These are phyloP conservation scores for Mesoligia furuncula DNA, from an alignment of 2,888 invertebrate species.

Conservation along the genomic window DNA sequence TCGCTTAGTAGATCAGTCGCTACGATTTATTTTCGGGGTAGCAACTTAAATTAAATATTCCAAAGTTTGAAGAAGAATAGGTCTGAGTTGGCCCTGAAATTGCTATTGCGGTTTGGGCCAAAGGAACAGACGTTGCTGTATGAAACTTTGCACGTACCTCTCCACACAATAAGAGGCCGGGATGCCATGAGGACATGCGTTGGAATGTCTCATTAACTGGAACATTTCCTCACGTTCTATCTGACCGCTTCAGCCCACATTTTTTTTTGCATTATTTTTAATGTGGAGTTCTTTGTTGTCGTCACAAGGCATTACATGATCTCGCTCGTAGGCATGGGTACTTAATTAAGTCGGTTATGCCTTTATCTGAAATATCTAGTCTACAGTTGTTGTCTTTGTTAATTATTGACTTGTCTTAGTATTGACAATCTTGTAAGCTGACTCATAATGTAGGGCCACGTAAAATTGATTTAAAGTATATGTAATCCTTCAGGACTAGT, in stretches of 20 bases:
- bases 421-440: constrained; percentile 4
- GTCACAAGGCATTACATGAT: constrained; percentile 32
- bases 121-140: background rate
- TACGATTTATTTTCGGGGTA: no score
- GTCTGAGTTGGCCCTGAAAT: background rate
- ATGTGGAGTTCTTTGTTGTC: constrained; percentile 3
- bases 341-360: constrained; percentile 32
- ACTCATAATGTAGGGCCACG: background rate
- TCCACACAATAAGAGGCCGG: constrained; percentile 15
- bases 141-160: background rate
- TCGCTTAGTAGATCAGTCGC: no score
- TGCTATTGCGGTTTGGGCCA: background rate
- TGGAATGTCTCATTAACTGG: constrained; percentile 58
- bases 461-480: background rate
- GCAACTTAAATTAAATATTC: background rate
- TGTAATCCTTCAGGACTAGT: background rate
- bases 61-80: background rate
- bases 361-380: constrained; percentile 23
- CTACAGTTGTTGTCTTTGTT: background rate
- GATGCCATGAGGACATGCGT: constrained; percentile 19
- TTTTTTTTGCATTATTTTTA: constrained; percentile 46
- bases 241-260: constrained; percentile 32
- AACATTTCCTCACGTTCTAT: constrained; percentile 49
- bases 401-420: constrained; percentile 1
- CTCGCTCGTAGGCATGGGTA: constrained; percentile 13